Conservation (phyloP, 2,113 vertebrate species). For the Corvus moneduloides region DNA sequence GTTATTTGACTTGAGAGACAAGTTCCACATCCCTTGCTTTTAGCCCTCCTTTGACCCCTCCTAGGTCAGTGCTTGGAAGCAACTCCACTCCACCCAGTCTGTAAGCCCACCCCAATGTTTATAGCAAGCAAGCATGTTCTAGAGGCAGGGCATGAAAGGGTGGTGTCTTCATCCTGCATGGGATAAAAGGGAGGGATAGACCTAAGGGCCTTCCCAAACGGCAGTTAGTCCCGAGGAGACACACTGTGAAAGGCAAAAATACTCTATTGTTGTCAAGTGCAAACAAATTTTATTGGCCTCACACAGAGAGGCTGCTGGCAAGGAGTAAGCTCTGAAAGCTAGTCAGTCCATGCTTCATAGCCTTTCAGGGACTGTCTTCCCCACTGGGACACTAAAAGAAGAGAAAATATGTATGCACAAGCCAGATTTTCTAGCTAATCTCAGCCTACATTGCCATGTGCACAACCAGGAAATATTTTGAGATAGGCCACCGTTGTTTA, state of each 20-base stretch:
- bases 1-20: neutral
- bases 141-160: neutral
- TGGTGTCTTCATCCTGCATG: neutral
- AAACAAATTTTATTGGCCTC: constrained; percentile 54
- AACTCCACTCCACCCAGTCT: neutral
- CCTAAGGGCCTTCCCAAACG: constrained; percentile 5
- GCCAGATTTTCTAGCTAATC: constrained; percentile 8
- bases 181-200: neutral
- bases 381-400: constrained; percentile 18
- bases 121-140: neutral
- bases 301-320: constrained; percentile 53
- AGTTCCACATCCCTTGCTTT: neutral
- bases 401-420: constrained; percentile 1
- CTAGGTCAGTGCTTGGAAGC: neutral
- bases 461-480: constrained; percentile 10
- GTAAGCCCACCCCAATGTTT: neutral
- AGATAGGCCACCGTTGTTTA: neutral
- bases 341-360: constrained; percentile 10
- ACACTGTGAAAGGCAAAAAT: neutral
- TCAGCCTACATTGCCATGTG: neutral
- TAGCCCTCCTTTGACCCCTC: neutral
- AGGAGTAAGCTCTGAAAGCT: constrained; percentile 20
- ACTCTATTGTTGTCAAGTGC: constrained; percentile 56
- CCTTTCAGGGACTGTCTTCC: constrained; percentile 30
- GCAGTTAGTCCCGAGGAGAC: neutral